These are phyloP conservation scores for Cirrhinus molitorella DNA, from an alignment of 2,797 vertebrate species.

Conservation along the genomic window DNA sequence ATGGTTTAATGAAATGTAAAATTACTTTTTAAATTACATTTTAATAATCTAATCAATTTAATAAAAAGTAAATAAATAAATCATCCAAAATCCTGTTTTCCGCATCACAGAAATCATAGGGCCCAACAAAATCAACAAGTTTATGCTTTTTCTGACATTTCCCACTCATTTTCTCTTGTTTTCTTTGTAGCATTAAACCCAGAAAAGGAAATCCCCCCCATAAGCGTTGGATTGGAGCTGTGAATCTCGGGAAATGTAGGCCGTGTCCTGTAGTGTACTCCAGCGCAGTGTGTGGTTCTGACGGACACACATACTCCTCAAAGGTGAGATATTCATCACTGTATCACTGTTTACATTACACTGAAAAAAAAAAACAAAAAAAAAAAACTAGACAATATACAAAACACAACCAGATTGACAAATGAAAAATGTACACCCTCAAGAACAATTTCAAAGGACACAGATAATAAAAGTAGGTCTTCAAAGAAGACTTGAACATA, in stretches of 20 bases:
- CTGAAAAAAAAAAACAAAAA: neutral
- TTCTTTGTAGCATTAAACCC: conserved; percentile 79
- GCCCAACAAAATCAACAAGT: neutral
- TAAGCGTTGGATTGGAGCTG: conserved; percentile 83
- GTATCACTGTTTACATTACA: neutral
- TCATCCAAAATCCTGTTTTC: too few relatives aligned
- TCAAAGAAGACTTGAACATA: too few relatives aligned
- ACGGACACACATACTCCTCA: conserved; percentile 87
- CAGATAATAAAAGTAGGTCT: neutral
- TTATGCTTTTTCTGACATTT: neutral
- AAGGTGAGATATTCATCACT: conserved; percentile 73
- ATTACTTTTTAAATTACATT: too few relatives aligned
- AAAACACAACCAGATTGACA: too few relatives aligned
- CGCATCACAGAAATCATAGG: neutral
- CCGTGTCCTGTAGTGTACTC: conserved; percentile 78
- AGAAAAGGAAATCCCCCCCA: conserved; percentile 86
- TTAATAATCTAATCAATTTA: too few relatives aligned
- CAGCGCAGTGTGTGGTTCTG: conserved; percentile 87
- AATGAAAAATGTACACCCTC: too few relatives aligned
- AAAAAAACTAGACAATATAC: too few relatives aligned
- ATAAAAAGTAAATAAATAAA: too few relatives aligned
- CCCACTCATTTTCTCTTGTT: conserved; percentile 6
- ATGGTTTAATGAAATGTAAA: too few relatives aligned
- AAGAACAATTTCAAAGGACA: neutral
- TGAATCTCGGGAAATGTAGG: conserved; percentile 85